A percentile compares a stretch with the other conserved stretches of the same genome.
phyloP scores from a whole-genome alignment of 2,113 vertebrate species.

The Gobio gobio region DNA sequence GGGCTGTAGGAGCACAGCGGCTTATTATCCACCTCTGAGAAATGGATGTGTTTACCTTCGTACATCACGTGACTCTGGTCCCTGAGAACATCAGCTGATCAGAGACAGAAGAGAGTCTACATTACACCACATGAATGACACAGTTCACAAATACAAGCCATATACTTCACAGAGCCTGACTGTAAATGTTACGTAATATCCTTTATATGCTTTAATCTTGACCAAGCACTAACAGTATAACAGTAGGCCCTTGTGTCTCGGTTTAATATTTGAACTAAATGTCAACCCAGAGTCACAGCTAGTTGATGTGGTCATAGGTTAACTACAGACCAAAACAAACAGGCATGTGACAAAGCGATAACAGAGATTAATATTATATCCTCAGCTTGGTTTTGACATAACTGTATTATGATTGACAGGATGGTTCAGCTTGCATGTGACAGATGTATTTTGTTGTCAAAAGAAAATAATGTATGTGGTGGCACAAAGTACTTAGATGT shows the following conservation, averaged over 20 bases:
- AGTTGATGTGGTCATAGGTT: background rate
- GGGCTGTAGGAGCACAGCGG: constrained; percentile 99
- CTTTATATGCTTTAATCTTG: background rate
- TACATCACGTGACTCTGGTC: constrained; percentile 99
- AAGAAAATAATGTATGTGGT: background rate
- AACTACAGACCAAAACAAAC: constrained; percentile 21
- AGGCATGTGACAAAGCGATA: background rate
- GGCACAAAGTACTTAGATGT: background rate
- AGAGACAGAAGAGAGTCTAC: constrained; percentile 62
- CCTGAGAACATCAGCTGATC: constrained; percentile 99
- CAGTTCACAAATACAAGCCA: background rate
- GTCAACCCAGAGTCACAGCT: background rate
- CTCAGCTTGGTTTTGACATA: background rate
- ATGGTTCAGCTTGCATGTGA: background rate
- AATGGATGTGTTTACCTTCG: constrained; percentile 99
- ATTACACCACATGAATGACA: constrained; percentile 31
- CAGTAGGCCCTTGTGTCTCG: no score
- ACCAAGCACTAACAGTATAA: background rate
- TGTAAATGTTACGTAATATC: background rate
- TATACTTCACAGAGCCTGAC: no score
- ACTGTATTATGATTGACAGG: background rate
- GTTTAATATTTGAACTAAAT: constrained; percentile 30
- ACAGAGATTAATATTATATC: background rate
- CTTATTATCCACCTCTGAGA: constrained; percentile 99
- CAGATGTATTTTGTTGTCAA: no score